A percentile compares a stretch with the other conserved stretches of the same genome.
phyloP scores from a whole-genome alignment of 1,140 invertebrate genomes.

The Drosophila sproati region DNA sequence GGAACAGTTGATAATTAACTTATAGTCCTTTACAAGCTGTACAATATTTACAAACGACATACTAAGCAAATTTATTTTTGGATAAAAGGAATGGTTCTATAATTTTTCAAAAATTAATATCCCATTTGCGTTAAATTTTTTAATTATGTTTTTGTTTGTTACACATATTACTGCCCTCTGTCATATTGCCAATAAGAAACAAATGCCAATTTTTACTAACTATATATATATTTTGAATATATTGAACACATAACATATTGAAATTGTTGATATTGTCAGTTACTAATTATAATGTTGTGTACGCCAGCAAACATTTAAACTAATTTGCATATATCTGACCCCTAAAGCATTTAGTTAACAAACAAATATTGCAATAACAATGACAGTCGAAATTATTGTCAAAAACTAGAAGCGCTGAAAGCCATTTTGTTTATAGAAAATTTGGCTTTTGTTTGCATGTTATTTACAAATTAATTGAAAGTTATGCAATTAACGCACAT shows the following conservation, averaged over 20 bases:
- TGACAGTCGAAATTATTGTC: not conserved
- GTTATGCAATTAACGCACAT: slow-evolving; percentile 45
- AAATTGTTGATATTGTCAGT: slow-evolving; percentile 1
- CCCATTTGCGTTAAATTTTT: too few relatives aligned
- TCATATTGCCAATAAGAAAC: too few relatives aligned
- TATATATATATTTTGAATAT: not conserved
- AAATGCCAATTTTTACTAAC: not conserved
- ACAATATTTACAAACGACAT: too few relatives aligned
- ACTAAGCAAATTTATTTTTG: too few relatives aligned
- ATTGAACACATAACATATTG: not conserved
- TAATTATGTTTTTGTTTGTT: too few relatives aligned
- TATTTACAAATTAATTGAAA: slow-evolving; percentile 69
- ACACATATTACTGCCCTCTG: too few relatives aligned
- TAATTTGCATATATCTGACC: slow-evolving; percentile 6
- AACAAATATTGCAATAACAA: slow-evolving; percentile 8
- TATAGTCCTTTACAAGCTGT: not conserved
- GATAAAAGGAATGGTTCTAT: too few relatives aligned
- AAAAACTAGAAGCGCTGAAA: not conserved
- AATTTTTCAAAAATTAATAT: too few relatives aligned
- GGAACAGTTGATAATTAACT: not conserved
- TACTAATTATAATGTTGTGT: slow-evolving; percentile 6
- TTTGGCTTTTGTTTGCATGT: slow-evolving; percentile 32
- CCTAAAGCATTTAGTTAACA: not conserved
- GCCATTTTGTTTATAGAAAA: slow-evolving; percentile 1
- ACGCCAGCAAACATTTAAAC: not conserved